Base-by-base conservation (phyloP, 1,140 invertebrate species). In the Coenobita brevimanus region DNA sequence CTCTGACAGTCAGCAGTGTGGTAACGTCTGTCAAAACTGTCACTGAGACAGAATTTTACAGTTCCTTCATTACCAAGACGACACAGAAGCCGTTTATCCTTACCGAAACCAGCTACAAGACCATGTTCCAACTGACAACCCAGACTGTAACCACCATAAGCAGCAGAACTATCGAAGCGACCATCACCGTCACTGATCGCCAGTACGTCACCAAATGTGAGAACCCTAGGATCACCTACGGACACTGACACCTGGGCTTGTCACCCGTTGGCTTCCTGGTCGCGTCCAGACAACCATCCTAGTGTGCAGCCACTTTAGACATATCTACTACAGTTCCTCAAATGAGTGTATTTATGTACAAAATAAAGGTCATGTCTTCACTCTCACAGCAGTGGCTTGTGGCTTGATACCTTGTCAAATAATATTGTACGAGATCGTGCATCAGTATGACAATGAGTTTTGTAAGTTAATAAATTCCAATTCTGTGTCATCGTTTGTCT, bases 171-270 rank as follows among this genome's bases (percentile, higher is more conserved):
- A 36, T 85, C 24, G 15, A 78, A 1, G 10, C 50, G 2, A 85
- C 82, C 15, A 30, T 43, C 71, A 85, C 82, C 54, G 24, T 50
- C 21, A 85, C 82, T 1, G 54, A 78, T 36, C 57, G 13, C 17
- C 71, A 76, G n/a, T 75, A 76, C 73, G 38, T 62, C 17, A 85
- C 73, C 10, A 85, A 85, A 41, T 85, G 82, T 30, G 73, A 60
- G 50, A 69, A 75, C n/a, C 82, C 80, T 0, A 1, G 50, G 62
- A 41, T 82, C 41, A 50, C 80, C 21, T 82, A 46, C 41, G 24
- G 6, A 2, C 80, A 82, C 62, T 82, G 50, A 50, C 6, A 62
- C 2, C 27, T n/a, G n/a, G n/a, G n/a, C n/a, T n/a, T n/a, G n/a
- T n/a, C n/a, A n/a, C n/a, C n/a, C n/a, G n/a, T n/a, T n/a, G n/a